These are phyloP conservation scores for Sarcoramphus papa DNA, from an alignment of 2,797 vertebrate genomes.

Conservation along the genomic window DNA sequence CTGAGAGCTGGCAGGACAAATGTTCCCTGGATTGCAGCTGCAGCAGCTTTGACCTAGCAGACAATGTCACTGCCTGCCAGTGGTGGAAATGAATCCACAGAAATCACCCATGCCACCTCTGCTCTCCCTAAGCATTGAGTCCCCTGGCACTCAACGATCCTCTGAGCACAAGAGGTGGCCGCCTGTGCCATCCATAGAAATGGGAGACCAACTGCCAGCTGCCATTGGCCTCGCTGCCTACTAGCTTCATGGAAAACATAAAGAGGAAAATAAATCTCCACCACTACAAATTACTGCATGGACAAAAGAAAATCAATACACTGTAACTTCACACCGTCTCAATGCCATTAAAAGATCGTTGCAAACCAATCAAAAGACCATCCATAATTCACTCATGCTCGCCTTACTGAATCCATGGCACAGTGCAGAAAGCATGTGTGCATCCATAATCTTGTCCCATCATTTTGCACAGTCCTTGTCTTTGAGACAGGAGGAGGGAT, in stretches of 20 bases:
- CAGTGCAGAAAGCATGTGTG: not conserved
- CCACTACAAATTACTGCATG: slow-evolving; percentile 4
- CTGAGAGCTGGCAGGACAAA: not conserved
- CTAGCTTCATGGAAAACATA: not conserved
- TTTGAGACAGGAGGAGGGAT: not conserved
- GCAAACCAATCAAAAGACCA: slow-evolving; percentile 10
- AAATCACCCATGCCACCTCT: not conserved
- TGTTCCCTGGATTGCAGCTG: not conserved
- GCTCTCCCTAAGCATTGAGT: not conserved
- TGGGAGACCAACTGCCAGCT: not conserved
- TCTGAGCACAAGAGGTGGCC: not conserved
- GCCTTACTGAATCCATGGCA: not conserved
- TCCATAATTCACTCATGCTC: not conserved
- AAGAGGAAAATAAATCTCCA: slow-evolving; percentile 13
- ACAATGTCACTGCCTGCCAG: not conserved
- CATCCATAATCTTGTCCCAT: not conserved
- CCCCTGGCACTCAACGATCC: not conserved
- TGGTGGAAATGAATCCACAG: not conserved
- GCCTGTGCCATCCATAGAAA: not conserved
- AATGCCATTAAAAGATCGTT: not conserved
- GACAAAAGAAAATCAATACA: slow-evolving; percentile 45
- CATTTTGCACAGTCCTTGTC: not conserved
- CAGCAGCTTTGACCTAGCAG: not conserved
- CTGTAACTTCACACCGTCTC: not conserved
- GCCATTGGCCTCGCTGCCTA: not conserved